These are phyloP conservation scores for Cirrhinus molitorella DNA, from an alignment of 2,797 vertebrate genomes.

Conservation along the genomic window DNA sequence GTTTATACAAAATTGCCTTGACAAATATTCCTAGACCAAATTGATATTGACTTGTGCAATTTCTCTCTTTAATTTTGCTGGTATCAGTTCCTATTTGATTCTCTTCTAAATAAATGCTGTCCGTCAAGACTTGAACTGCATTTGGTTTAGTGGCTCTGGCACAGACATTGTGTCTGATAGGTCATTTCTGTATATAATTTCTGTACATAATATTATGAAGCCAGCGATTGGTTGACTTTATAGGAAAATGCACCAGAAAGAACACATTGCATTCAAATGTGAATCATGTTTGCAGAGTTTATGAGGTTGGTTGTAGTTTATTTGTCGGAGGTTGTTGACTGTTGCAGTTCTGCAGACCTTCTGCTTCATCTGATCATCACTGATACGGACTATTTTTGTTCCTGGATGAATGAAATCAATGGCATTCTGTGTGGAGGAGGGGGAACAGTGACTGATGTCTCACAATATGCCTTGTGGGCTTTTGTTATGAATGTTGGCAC, in stretches of 20 bases:
- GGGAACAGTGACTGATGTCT: background rate
- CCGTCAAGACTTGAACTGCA: background rate
- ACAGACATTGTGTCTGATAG: background rate
- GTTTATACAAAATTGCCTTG: background rate
- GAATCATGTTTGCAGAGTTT: background rate
- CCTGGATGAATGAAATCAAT: background rate
- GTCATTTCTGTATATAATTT: background rate
- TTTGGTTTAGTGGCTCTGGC: background rate
- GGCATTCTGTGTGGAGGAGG: too few relatives aligned
- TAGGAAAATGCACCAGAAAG: background rate
- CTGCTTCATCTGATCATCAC: background rate
- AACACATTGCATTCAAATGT: background rate
- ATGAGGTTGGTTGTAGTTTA: background rate
- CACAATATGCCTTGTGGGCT: background rate
- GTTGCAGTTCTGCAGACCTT: background rate
- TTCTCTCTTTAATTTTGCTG: background rate
- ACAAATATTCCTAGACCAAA: background rate
- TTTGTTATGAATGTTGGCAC: background rate
- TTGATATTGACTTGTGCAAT: background rate
- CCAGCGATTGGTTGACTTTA: background rate
- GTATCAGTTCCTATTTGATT: background rate
- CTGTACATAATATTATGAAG: background rate
- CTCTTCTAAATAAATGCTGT: background rate
- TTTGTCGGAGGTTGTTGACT: background rate
- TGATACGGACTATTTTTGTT: background rate